A percentile compares a stretch with the other conserved stretches of the same genome.
Conservation (phyloP, 37 sponge, comb jelly and placozoan species). For the Aplysina aerophoba region DNA sequence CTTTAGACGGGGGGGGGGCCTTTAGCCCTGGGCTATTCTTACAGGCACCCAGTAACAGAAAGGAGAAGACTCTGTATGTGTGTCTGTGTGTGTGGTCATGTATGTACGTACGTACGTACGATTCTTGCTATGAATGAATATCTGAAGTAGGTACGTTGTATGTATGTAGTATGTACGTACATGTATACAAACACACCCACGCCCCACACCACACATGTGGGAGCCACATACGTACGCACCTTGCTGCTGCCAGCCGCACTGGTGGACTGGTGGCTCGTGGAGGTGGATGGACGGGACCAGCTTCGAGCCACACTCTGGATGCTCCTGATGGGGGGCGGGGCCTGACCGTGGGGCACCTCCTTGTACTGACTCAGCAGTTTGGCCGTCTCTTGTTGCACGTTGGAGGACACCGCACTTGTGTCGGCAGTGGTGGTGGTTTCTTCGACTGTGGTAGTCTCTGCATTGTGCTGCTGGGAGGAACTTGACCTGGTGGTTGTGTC, state of each 20-base stretch:
- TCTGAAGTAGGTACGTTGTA: too few relatives aligned
- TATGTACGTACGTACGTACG: too few relatives aligned
- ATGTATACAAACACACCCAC: constrained; percentile 42
- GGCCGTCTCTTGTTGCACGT: not conserved
- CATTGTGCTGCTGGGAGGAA: not conserved
- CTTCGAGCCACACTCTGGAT: constrained; percentile 27
- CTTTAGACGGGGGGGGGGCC: too few relatives aligned
- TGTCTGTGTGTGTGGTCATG: too few relatives aligned
- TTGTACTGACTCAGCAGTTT: not conserved
- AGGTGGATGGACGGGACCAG: constrained; percentile 60
- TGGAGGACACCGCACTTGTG: not conserved
- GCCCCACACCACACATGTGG: not conserved
- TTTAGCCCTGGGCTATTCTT: too few relatives aligned
- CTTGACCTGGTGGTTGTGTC: not conserved
- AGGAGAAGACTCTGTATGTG: too few relatives aligned
- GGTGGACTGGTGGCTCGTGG: constrained; percentile 23
- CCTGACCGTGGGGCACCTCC: not conserved
- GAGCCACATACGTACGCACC: not conserved
- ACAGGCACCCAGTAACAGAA: too few relatives aligned
- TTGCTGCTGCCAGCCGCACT: not conserved
- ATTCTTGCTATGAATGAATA: too few relatives aligned
- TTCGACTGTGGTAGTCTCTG: not conserved
- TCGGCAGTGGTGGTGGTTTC: not conserved
- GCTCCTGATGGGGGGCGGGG: constrained; percentile 15
- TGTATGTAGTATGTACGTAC: too few relatives aligned